These are phyloP conservation scores for Oncorhynchus kisutch DNA, from an alignment of 2,113 vertebrate species.

Conservation along the genomic window DNA sequence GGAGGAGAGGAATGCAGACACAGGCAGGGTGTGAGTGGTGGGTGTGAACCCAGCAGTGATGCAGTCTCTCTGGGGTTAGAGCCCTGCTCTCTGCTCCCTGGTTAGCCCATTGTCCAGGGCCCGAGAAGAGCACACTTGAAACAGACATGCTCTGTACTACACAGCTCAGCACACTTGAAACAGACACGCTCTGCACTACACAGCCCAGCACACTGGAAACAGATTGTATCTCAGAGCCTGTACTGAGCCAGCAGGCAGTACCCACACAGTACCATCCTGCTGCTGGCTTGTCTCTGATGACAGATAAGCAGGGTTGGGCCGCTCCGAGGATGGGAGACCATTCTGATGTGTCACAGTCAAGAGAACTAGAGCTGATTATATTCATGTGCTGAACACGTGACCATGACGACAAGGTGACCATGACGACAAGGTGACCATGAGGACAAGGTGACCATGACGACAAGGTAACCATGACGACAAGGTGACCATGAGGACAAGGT, in stretches of 20 bases:
- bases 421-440: not conserved
- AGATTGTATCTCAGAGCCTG: too few species aligned
- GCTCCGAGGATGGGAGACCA: not conserved
- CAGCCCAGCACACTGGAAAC: too few species aligned
- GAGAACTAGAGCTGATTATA: not conserved
- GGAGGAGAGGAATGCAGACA: slow-evolving; percentile 20
- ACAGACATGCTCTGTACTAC: too few species aligned
- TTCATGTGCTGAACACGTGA: not conserved
- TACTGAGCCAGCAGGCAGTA: too few species aligned
- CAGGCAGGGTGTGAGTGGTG: not conserved
- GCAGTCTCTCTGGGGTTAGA: not conserved
- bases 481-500: too few species aligned
- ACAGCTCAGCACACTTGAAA: too few species aligned
- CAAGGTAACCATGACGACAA: not conserved
- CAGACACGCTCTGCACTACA: too few species aligned
- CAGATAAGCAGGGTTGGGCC: not conserved
- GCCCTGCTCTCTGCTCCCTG: not conserved
- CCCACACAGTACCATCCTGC: too few species aligned
- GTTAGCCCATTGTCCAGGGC: not conserved
- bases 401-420: not conserved
- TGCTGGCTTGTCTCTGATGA: too few species aligned
- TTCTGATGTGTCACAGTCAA: not conserved
- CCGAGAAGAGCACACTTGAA: not conserved
- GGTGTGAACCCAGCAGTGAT: not conserved
- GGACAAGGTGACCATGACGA: not conserved